phyloP scores from a whole-genome alignment of 2,797 vertebrate species.

The Valencia hispanica region DNA sequence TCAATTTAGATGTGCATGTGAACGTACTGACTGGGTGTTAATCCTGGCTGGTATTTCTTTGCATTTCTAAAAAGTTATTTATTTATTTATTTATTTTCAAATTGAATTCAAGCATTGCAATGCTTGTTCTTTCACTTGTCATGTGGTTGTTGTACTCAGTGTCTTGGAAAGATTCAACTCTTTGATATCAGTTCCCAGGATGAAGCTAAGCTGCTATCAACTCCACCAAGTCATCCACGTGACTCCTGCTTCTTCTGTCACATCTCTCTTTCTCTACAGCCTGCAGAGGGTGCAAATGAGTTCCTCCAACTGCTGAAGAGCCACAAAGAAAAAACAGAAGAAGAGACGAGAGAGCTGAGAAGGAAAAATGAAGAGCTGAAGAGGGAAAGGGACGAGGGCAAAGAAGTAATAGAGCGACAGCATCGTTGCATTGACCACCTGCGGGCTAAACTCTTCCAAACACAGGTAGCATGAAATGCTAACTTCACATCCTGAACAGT shows the following conservation, averaged over 20 bases:
- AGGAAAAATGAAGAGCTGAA: conserved; percentile 80
- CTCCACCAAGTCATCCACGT: background rate
- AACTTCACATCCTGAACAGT: background rate
- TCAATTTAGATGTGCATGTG: too few relatives aligned
- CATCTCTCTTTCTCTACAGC: conserved; percentile 53
- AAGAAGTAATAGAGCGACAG: conserved; percentile 73
- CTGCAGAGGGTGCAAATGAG: conserved; percentile 75
- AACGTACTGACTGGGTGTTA: too few relatives aligned
- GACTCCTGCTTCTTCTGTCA: background rate
- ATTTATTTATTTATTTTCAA: too few relatives aligned
- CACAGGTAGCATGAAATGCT: conserved; percentile 61
- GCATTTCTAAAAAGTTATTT: too few relatives aligned
- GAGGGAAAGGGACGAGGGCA: conserved; percentile 69
- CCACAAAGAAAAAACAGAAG: conserved; percentile 82
- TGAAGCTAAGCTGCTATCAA: background rate
- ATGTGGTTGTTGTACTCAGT: too few relatives aligned
- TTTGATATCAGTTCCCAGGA: background rate
- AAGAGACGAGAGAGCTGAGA: conserved; percentile 75
- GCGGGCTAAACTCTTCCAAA: conserved; percentile 64
- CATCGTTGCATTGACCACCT: conserved; percentile 74
- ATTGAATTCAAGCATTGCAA: too few relatives aligned
- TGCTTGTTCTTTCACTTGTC: too few relatives aligned
- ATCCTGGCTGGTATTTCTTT: too few relatives aligned
- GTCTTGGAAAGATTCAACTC: background rate
- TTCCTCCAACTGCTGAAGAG: conserved; percentile 79